Percentiles rank a stretch among this genome's conserved stretches.
phyloP scores from a whole-genome alignment of 2,797 vertebrate species.

The Distichodus sexfasciatus region DNA sequence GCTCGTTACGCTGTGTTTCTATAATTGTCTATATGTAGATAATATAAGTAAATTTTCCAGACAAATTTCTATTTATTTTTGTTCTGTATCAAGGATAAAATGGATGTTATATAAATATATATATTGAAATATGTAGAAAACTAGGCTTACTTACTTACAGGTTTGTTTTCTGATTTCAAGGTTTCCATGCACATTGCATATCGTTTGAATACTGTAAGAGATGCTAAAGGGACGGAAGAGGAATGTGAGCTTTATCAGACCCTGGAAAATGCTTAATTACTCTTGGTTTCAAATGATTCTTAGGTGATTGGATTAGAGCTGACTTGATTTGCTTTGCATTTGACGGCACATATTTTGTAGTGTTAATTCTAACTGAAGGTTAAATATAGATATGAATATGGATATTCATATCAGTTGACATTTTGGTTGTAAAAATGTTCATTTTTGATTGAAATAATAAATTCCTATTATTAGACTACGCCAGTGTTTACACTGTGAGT shows the following conservation, averaged over 20 bases:
- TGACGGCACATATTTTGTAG: too few relatives aligned
- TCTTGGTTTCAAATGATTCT: too few relatives aligned
- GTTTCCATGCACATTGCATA: constrained; percentile 7
- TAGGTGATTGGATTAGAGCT: background rate
- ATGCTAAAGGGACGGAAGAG: constrained; percentile 1
- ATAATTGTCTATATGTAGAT: constrained; percentile 56
- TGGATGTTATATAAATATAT: constrained; percentile 29
- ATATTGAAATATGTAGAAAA: too few relatives aligned
- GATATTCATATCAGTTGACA: too few relatives aligned
- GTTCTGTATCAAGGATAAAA: constrained; percentile 44
- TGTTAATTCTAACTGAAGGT: too few relatives aligned
- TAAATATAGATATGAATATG: too few relatives aligned
- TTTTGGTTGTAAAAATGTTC: too few relatives aligned
- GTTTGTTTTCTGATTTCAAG: constrained; percentile 34
- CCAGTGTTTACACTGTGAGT: too few relatives aligned
- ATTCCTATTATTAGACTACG: too few relatives aligned
- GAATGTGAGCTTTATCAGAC: background rate
- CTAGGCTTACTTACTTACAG: constrained; percentile 15
- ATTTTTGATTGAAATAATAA: too few relatives aligned
- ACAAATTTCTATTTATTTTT: constrained; percentile 59
- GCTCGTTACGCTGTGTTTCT: constrained; percentile 34
- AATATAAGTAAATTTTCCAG: constrained; percentile 58
- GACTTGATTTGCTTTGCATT: too few relatives aligned
- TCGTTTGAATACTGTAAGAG: background rate
- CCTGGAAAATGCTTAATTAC: background rate